A percentile compares a stretch with the other conserved stretches of the same genome.
Evolutionary conservation across 2,113 vertebrate species (phyloP).

Genomic region (Blennius ocellaris): DNA sequence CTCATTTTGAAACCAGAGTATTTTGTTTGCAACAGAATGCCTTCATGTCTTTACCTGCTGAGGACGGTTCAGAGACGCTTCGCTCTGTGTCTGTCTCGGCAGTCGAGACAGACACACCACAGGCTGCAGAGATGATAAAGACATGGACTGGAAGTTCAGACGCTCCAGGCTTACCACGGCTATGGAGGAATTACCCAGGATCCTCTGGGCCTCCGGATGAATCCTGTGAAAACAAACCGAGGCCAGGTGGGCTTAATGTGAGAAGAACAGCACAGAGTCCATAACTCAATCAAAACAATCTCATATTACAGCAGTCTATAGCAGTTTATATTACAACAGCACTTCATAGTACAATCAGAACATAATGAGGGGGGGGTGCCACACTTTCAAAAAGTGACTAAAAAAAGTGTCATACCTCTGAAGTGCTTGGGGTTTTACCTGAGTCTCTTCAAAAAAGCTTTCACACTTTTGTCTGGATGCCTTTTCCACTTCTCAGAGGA

Average conservation of each 20-base stretch:
- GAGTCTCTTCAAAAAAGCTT: conserved; percentile 42
- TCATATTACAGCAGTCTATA: neutral
- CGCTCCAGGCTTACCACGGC: conserved; percentile 87
- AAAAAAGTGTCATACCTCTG: too few species aligned
- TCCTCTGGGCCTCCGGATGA: conserved; percentile 62
- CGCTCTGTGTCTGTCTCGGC: conserved; percentile 22
- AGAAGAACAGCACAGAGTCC: neutral
- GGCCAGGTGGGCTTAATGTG: neutral
- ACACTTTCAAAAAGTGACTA: neutral
- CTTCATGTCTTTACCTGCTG: conserved; percentile 44
- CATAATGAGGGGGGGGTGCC: neutral
- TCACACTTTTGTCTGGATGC: conserved; percentile 13
- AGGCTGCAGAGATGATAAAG: conserved; percentile 71
- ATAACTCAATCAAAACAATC: too few species aligned
- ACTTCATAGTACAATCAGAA: conserved; percentile 2
- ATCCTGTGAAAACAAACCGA: conserved; percentile 41
- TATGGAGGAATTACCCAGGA: conserved; percentile 72
- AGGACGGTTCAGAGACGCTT: neutral
- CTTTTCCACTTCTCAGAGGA: conserved; percentile 10
- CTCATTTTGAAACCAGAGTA: neutral
- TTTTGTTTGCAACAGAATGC: neutral
- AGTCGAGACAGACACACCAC: conserved; percentile 78
- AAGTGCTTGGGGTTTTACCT: conserved; percentile 43
- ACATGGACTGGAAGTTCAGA: conserved; percentile 73
- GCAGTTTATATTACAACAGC: too few species aligned